These are phyloP conservation scores for Lottia scabra DNA, from an alignment of 2,888 invertebrate species.

Conservation along the genomic window DNA sequence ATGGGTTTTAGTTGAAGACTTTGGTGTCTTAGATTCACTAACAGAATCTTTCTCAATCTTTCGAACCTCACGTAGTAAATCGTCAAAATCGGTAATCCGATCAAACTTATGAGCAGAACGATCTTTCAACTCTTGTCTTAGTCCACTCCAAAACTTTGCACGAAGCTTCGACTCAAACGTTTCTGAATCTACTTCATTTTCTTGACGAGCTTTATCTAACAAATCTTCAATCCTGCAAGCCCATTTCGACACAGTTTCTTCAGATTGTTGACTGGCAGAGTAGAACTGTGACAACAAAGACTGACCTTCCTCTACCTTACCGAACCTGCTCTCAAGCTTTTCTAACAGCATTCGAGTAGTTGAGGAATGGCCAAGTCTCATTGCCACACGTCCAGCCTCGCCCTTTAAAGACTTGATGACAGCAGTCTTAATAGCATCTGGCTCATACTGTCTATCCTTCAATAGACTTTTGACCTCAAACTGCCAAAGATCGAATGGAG, in stretches of 20 bases:
- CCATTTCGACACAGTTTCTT: neutral
- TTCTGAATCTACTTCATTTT: neutral
- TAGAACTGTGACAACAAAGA: neutral
- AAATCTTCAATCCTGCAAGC: neutral
- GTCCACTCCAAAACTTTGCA: neutral
- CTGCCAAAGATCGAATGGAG: neutral
- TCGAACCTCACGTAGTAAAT: neutral
- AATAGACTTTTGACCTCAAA: neutral
- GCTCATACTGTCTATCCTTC: neutral
- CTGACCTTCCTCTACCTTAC: neutral
- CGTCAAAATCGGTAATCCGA: neutral
- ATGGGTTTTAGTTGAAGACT: neutral
- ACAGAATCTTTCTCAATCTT: neutral
- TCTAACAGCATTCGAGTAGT: no score
- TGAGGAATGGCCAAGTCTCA: neutral
- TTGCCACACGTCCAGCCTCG: neutral
- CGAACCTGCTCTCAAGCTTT: neutral
- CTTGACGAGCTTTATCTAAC: neutral
- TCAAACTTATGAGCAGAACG: neutral
- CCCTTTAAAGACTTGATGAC: neutral
- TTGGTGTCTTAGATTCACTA: no score
- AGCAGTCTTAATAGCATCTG: neutral
- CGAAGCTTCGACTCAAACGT: neutral
- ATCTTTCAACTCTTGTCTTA: neutral
- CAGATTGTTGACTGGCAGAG: neutral